phyloP scores from a whole-genome alignment of 2,113 vertebrate genomes.

The Eolophus roseicapilla region DNA sequence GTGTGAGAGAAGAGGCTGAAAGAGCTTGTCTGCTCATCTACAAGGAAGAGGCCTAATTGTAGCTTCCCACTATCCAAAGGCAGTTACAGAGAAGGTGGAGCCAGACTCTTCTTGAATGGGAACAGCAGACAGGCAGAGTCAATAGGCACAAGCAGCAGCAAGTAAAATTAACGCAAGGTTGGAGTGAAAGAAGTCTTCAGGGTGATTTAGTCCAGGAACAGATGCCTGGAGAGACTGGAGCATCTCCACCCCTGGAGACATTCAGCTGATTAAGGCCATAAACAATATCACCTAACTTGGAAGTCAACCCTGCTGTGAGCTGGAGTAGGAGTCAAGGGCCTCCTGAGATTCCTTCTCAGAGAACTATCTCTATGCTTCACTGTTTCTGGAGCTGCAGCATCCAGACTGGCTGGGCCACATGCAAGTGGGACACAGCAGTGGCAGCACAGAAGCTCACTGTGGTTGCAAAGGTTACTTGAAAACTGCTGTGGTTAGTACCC shows the following conservation, averaged over 20 bases:
- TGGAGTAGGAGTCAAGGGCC: neutral
- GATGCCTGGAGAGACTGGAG: neutral
- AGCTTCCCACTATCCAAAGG: neutral
- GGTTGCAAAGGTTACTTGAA: neutral
- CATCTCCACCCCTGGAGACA: neutral
- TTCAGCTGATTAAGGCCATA: neutral
- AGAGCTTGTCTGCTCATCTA: neutral
- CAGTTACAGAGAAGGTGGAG: neutral
- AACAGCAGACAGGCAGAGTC: neutral
- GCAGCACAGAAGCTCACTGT: neutral
- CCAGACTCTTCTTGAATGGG: neutral
- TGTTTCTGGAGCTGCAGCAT: neutral
- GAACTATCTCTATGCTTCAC: neutral
- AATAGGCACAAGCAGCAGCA: neutral
- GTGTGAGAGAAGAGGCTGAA: neutral
- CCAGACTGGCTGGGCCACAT: fast-evolving
- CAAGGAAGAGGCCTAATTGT: neutral
- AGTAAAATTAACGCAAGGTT: neutral
- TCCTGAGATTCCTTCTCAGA: neutral
- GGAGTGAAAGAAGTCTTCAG: neutral
- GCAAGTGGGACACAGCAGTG: neutral
- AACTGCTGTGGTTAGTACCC: neutral
- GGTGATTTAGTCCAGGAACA: neutral
- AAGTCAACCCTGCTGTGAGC: neutral
- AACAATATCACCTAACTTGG: neutral